A percentile compares a stretch with the other conserved stretches of the same genome.
phyloP scores from a whole-genome alignment of 2,113 vertebrate genomes.

The Pachycephala philippinensis region DNA sequence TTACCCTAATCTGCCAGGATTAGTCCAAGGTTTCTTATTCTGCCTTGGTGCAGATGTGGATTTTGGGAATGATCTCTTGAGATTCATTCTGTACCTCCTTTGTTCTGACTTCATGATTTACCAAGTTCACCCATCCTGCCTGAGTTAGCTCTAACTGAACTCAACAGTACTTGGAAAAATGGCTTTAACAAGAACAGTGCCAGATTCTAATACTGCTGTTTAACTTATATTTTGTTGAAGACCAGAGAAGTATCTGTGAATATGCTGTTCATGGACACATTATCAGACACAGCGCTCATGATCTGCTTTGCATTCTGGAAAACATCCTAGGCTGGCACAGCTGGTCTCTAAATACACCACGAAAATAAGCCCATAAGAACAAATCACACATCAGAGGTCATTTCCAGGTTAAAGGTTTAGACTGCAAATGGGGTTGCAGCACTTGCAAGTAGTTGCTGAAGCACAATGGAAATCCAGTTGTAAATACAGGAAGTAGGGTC shows the following conservation, averaged over 20 bases:
- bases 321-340: background rate
- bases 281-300: background rate
- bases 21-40: background rate
- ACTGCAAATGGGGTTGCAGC: background rate
- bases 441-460: background rate
- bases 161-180: background rate
- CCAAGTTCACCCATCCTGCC: background rate
- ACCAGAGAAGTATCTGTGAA: background rate
- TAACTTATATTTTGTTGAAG: background rate
- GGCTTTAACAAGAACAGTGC: background rate
- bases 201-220: background rate
- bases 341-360: background rate
- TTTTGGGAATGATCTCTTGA: background rate
- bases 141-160: background rate
- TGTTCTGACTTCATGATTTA: background rate
- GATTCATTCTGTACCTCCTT: background rate
- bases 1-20: background rate
- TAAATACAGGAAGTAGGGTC: background rate
- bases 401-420: background rate
- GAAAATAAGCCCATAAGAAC: background rate
- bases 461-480: background rate
- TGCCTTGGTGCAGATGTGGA: background rate
- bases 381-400: background rate
- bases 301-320: background rate
- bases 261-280: background rate